phyloP scores from a whole-genome alignment of 2,888 invertebrate species.

The Micropterix aruncella region DNA sequence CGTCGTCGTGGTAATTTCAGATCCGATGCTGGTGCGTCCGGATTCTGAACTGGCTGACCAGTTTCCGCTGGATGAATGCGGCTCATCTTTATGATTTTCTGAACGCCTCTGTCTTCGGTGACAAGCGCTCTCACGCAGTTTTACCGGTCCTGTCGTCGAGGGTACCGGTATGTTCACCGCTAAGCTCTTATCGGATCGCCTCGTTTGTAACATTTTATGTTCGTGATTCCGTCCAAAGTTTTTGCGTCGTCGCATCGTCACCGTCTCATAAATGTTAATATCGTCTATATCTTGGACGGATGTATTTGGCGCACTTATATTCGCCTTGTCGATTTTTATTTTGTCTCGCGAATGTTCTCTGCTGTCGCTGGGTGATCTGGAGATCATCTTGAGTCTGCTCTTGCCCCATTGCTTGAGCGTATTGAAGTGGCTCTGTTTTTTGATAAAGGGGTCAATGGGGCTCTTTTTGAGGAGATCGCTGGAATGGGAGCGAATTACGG shows the following conservation, averaged over 20 bases:
- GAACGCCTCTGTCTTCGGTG: constrained; percentile 56
- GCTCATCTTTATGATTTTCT: constrained; percentile 59
- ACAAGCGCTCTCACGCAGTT: constrained; percentile 60
- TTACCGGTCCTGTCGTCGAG: constrained; percentile 50
- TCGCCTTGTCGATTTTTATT: constrained; percentile 25
- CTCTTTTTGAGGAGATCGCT: constrained; percentile 64
- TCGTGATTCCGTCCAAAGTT: constrained; percentile 38
- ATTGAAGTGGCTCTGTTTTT: constrained; percentile 56
- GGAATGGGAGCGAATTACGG: constrained; percentile 54
- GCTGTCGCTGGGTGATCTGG: constrained; percentile 44
- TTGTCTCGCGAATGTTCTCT: constrained; percentile 34
- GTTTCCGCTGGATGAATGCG: constrained; percentile 84
- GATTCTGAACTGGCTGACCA: constrained; percentile 92
- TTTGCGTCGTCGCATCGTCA: constrained; percentile 47
- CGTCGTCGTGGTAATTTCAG: constrained; percentile 61
- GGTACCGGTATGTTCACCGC: constrained; percentile 38
- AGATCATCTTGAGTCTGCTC: constrained; percentile 60
- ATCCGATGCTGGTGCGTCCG: constrained; percentile 72
- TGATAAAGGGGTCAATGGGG: constrained; percentile 38
- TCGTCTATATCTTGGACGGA: constrained; percentile 38
- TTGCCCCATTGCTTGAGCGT: constrained; percentile 77
- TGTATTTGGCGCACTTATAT: constrained; percentile 23
- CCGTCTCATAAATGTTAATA: constrained; percentile 49
- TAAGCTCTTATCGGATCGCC: constrained; percentile 61
- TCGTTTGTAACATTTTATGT: constrained; percentile 53